A percentile compares a stretch with the other conserved stretches of the same genome.
These are phyloP conservation scores for Pollenia labialis DNA, from an alignment of 2,888 invertebrate species.

Conservation along the genomic window DNA sequence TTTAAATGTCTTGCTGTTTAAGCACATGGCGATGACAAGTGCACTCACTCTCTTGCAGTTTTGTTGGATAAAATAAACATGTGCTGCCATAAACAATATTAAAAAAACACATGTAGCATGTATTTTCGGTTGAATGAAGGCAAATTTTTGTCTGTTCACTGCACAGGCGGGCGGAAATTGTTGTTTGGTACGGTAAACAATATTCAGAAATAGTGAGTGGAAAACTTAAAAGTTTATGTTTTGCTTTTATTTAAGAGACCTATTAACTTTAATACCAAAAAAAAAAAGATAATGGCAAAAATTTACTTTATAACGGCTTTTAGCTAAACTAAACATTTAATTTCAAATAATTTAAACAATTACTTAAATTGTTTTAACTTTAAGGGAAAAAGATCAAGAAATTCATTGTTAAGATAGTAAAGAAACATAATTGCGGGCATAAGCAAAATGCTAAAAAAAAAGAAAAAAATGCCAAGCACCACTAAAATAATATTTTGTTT, in stretches of 20 bases:
- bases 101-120: conserved; percentile 50
- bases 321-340: conserved; percentile 43
- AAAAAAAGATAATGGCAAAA: conserved; percentile 6
- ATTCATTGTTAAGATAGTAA: conserved; percentile 42
- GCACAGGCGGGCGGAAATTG: conserved; percentile 46
- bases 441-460: conserved; percentile 20
- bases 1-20: background rate
- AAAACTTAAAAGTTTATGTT: conserved; percentile 27
- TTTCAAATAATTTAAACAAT: conserved; percentile 57
- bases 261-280: conserved; percentile 26
- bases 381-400: conserved; percentile 13
- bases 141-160: conserved; percentile 17
- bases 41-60: conserved; percentile 52
- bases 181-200: conserved; percentile 24
- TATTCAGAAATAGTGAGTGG: conserved; percentile 15
- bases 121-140: conserved; percentile 50
- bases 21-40: conserved; percentile 60
- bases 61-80: conserved; percentile 39
- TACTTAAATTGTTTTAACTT: conserved; percentile 57
- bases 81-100: conserved; percentile 48
- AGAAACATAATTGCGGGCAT: conserved; percentile 29
- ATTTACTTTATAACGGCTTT: conserved; percentile 3
- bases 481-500: conserved; percentile 8
- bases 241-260: background rate
- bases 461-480: conserved; percentile 6